Evolutionary conservation across 2,113 vertebrate genomes (phyloP).

Genomic region (Gallinago media): DNA sequence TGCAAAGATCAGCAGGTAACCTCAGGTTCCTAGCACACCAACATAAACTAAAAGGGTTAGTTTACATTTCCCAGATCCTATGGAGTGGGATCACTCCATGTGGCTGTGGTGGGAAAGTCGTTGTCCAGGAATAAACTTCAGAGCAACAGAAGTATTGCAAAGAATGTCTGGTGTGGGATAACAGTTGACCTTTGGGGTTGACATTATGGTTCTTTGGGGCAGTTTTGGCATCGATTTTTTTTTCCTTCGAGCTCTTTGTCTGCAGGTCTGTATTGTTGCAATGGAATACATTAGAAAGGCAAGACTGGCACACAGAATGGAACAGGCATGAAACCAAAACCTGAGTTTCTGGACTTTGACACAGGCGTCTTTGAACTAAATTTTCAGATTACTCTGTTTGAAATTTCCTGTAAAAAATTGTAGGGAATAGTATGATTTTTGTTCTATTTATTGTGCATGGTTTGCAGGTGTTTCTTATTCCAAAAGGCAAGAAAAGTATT

Average conservation of each 20-base stretch:
- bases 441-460: background rate
- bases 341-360: background rate
- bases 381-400: background rate
- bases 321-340: background rate
- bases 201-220: background rate
- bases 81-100: background rate
- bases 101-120: background rate
- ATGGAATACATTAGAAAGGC: background rate
- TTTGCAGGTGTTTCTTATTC: background rate
- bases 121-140: background rate
- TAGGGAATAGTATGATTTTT: background rate
- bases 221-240: background rate
- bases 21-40: background rate
- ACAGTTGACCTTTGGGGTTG: background rate
- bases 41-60: background rate
- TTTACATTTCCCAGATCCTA: background rate
- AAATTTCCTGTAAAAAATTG: background rate
- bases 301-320: background rate
- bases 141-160: background rate
- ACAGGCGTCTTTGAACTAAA: background rate
- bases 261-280: background rate
- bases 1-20: background rate
- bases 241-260: background rate
- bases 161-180: background rate
- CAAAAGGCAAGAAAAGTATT: background rate